Base-by-base conservation (phyloP, 2,888 invertebrate genomes). In the Pollenia angustigena region DNA sequence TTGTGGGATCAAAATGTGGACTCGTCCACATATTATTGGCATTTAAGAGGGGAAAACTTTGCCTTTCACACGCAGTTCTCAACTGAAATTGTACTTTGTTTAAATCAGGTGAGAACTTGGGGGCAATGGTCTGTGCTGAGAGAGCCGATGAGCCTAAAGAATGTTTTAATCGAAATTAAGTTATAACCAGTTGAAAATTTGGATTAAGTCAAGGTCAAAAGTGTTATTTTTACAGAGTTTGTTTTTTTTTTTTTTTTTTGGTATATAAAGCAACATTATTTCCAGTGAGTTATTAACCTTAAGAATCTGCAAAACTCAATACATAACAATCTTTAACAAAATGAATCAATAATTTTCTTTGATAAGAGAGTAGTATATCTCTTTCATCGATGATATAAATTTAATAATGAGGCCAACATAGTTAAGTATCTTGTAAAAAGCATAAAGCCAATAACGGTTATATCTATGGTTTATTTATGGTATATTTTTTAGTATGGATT, bases 21-120 rank as follows among this genome's bases (percentile, higher is more conserved):
- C 91, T 91, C 48, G 76, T 69, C 93, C 93, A 93, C 90, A 93
- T 90, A 2, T 89, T 82, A 54, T 91, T 87, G 0, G 93, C 90
- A 0, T 89, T 87, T 0, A 91, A 62, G 0, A 93, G 81, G 0
- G 93, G 92, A 83, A 90, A 92, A 44, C 88, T 91, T n/a, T 89
- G 85, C n/a, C 89, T 92, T 7, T 87, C 78, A 72, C 91, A 91
- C 0, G 89, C 86, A 4, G 91, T 91, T 9, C 91, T 90, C 50
- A 93, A 74, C 18, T 93, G 91, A 68, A 93, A 93, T 44, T 90
- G 89, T 90, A 93, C 92, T 58, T 89, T 88, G 0, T 83, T 80
- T 7, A 93, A 90, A 71, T 93, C 90, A 2, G 93, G 93, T 0
- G 90, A 90, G 8, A 88, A 88, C 62, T 88, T 91, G 2, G 93